Percentiles rank a stretch among this genome's conserved stretches.
Conservation (phyloP, 53 echinoderm and acorn worm species). For the Pentamera pediparva region DNA sequence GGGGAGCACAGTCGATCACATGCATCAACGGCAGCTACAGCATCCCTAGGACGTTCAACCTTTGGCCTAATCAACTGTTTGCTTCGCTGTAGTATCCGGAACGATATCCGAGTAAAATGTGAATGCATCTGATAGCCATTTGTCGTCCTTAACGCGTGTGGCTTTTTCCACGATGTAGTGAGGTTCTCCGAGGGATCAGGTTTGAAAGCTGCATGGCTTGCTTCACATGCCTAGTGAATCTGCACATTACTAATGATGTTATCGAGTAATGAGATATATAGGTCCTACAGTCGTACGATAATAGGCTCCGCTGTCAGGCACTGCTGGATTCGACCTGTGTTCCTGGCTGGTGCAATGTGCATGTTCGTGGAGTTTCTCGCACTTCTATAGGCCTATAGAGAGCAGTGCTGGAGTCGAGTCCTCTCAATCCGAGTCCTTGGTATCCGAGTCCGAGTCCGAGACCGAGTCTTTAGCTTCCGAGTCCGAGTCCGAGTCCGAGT, state of each 20-base stretch:
- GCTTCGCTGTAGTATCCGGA: not conserved
- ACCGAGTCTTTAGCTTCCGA: no score
- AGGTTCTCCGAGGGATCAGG: constrained; percentile 5
- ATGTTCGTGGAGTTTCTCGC: constrained; percentile 9
- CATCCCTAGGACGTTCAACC: not conserved
- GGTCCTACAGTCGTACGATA: constrained; percentile 2
- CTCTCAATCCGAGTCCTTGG: no score
- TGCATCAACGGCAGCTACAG: not conserved
- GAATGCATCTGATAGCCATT: constrained; percentile 10
- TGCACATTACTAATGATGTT: constrained; percentile 8
- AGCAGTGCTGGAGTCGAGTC: no score
- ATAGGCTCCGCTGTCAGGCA: not conserved
- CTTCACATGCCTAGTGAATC: constrained; percentile 18
- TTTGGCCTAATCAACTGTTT: not conserved
- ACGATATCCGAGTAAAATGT: not conserved
- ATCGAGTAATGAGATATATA: constrained; percentile 7
- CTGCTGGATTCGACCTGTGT: constrained; percentile 15
- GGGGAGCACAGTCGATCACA: not conserved
- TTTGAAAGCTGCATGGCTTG: constrained; percentile 8
- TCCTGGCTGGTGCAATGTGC: not conserved
- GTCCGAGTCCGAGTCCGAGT: no score
- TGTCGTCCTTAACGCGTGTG: constrained; percentile 1
- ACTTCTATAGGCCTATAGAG: no score
- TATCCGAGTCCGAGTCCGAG: no score
- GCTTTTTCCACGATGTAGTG: not conserved